Evolutionary conservation across 2,797 vertebrate species (phyloP).

Genomic region (Oryzias sinensis): DNA sequence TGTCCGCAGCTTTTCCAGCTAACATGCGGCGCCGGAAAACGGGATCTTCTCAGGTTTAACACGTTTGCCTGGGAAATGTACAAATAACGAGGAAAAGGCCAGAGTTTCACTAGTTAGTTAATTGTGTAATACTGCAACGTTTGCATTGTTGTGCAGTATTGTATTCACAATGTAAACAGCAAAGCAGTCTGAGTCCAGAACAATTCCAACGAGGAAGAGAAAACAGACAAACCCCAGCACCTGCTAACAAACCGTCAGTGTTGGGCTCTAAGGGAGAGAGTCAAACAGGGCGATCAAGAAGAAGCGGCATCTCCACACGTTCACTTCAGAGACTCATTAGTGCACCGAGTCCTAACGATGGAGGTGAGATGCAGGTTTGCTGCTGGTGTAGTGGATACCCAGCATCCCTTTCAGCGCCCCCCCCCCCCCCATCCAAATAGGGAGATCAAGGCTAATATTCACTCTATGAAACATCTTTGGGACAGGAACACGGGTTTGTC

Average conservation of each 20-base stretch:
- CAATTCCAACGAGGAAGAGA: not conserved
- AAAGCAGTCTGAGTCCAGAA: too few species aligned
- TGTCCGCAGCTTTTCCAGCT: not conserved
- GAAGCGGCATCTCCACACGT: not conserved
- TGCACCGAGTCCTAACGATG: constrained; percentile 8
- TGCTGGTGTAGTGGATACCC: constrained; percentile 1
- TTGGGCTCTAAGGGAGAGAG: not conserved
- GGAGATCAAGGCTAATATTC: not conserved
- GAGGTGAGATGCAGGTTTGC: constrained; percentile 15
- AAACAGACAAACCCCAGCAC: constrained; percentile 1
- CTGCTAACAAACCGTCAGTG: constrained; percentile 7
- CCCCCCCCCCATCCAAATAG: not conserved
- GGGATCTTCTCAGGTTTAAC: too few species aligned
- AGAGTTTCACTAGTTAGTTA: too few species aligned
- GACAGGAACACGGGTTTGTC: not conserved
- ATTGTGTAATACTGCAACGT: too few species aligned
- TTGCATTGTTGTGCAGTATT: too few species aligned
- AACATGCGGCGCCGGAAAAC: too few species aligned
- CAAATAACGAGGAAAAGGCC: too few species aligned
- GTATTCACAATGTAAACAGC: too few species aligned
- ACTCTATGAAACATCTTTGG: not conserved
- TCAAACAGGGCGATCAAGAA: constrained; percentile 9
- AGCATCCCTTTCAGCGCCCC: not conserved
- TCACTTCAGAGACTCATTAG: constrained; percentile 32
- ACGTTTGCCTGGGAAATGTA: too few species aligned